Conservation (phyloP, 2,113 vertebrate species). For the Oreochromis aureus region DNA sequence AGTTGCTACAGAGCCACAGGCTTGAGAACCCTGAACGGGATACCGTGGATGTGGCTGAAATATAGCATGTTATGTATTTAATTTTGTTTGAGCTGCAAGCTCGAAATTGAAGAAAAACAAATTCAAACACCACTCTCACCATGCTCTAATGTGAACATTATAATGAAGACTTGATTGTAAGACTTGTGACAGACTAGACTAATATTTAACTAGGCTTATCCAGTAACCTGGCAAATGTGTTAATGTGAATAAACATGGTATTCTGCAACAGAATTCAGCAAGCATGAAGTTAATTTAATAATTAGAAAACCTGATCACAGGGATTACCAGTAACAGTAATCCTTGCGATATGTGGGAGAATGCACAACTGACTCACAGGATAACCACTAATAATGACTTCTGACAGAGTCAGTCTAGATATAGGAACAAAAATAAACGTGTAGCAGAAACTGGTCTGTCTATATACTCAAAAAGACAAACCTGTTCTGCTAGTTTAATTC, state of each 20-base stretch:
- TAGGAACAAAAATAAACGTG: not conserved
- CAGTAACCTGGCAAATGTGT: not conserved
- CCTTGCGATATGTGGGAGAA: conserved; percentile 18
- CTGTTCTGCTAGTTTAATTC: not conserved
- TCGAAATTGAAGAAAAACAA: not conserved
- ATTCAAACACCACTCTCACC: not conserved
- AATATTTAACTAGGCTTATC: not conserved
- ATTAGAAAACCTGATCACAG: not conserved
- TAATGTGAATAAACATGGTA: not conserved
- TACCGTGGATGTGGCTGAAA: not conserved
- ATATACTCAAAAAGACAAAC: not conserved
- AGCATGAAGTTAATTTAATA: not conserved
- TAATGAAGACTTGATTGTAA: not conserved
- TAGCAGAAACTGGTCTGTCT: not conserved
- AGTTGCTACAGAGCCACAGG: not conserved
- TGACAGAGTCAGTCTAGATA: not conserved
- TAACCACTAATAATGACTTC: not conserved
- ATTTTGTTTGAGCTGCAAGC: not conserved
- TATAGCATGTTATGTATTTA: not conserved
- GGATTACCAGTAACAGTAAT: not conserved
- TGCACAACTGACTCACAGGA: not conserved
- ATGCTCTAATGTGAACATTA: not conserved
- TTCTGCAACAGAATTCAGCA: not conserved
- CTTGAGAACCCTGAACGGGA: not conserved
- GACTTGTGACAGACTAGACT: not conserved